phyloP scores from a whole-genome alignment of 2,888 invertebrate species.

The Phoronis australis region DNA sequence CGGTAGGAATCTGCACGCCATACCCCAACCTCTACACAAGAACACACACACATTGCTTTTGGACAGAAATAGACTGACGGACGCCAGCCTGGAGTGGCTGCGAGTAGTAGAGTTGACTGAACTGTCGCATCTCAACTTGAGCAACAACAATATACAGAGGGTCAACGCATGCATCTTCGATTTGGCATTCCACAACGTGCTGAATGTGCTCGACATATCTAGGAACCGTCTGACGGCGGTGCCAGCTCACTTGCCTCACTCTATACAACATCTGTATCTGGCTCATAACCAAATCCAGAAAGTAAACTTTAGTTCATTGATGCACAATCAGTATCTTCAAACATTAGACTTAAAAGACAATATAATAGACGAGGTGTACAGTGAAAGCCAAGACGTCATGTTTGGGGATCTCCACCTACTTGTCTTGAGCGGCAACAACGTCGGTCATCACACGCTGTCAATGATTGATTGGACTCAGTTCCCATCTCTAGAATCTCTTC shows the following conservation, averaged over 20 bases:
- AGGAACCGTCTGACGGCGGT: slow-evolving; percentile 12
- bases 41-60: slow-evolving; percentile 1
- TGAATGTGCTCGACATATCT: slow-evolving; percentile 12
- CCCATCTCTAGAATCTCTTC: slow-evolving; percentile 5
- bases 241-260: slow-evolving; percentile 4
- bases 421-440: slow-evolving; percentile 6
- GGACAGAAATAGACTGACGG: slow-evolving; percentile 7
- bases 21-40: not conserved
- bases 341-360: no score
- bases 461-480: slow-evolving; percentile 1
- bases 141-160: slow-evolving; percentile 7
- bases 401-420: slow-evolving; percentile 4
- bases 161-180: no score
- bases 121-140: slow-evolving; percentile 10
- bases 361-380: not conserved
- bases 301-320: not conserved
- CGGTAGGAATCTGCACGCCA: not conserved
- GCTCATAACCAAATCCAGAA: slow-evolving; percentile 5
- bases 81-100: not conserved
- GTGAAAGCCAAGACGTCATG: not conserved
- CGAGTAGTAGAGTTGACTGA: not conserved
- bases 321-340: no score
- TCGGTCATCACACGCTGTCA: no score
- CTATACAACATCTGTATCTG: slow-evolving; percentile 6
- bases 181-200: not conserved